phyloP scores from a whole-genome alignment of 2,888 invertebrate species.

The Crocallis elinguaria region DNA sequence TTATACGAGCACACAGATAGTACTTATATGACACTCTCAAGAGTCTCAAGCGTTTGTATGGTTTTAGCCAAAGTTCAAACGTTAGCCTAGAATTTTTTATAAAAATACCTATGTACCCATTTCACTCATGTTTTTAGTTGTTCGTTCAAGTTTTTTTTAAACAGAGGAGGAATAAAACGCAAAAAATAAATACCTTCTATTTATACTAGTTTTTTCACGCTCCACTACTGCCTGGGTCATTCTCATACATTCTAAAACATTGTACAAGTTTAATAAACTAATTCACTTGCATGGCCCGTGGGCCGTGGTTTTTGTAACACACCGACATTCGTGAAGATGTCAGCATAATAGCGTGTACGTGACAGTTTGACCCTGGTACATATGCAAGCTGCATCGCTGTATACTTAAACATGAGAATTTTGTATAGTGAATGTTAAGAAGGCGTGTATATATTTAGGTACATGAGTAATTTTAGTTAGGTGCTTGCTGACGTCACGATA shows the following conservation, averaged over 20 bases:
- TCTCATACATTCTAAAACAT: conserved; percentile 9
- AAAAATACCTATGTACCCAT: too few relatives aligned
- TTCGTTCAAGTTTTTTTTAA: too few relatives aligned
- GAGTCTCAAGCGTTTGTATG: too few relatives aligned
- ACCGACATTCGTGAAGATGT: conserved; percentile 60
- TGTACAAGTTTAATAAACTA: conserved; percentile 54
- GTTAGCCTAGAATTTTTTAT: too few relatives aligned
- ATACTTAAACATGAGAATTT: conserved; percentile 21
- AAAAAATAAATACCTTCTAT: too few relatives aligned
- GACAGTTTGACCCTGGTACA: conserved; percentile 51
- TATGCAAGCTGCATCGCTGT: conserved; percentile 44
- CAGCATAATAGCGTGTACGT: conserved; percentile 73
- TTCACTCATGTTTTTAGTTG: too few relatives aligned
- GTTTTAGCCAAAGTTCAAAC: too few relatives aligned
- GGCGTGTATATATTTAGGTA: background rate
- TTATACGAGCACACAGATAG: too few relatives aligned
- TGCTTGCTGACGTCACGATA: too few relatives aligned
- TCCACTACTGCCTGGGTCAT: conserved; percentile 39
- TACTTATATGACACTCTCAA: too few relatives aligned
- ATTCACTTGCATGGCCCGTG: conserved; percentile 65
- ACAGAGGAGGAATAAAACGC: too few relatives aligned
- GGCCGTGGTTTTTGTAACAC: conserved; percentile 66
- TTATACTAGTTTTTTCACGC: too few relatives aligned
- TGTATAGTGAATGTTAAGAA: conserved; percentile 7
- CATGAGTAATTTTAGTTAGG: background rate